A percentile compares a stretch with the other conserved stretches of the same genome.
Conservation (phyloP, 2,797 vertebrate genomes). For the Antrozous pallidus region DNA sequence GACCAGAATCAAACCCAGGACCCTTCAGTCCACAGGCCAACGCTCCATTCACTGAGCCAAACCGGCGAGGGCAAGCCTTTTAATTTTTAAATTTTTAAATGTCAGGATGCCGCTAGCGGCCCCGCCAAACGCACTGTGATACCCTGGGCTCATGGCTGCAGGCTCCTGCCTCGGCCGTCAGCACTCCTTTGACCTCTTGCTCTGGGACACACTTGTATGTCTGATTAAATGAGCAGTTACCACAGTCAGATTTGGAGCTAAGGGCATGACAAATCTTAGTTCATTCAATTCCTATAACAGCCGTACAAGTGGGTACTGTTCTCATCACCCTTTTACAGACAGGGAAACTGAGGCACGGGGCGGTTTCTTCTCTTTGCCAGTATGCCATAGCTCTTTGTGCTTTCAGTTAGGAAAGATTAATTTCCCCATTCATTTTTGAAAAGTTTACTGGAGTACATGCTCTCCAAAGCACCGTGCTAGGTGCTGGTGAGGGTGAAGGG, state of each 20-base stretch:
- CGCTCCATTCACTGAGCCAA: too few species aligned
- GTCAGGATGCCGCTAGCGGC: background rate
- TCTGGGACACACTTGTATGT: fast-evolving
- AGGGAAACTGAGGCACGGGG: background rate
- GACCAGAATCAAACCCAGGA: too few species aligned
- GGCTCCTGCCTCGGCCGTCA: fast-evolving
- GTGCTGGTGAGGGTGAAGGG: fast-evolving
- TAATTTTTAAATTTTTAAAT: background rate
- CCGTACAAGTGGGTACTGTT: background rate
- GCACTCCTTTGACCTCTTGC: fast-evolving
- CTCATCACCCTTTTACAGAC: background rate
- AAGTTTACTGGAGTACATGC: too few species aligned
- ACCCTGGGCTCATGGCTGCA: fast-evolving
- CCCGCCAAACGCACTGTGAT: background rate
- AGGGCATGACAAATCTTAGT: fast-evolving
- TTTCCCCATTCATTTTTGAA: background rate
- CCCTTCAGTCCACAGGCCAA: too few species aligned
- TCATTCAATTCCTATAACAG: background rate
- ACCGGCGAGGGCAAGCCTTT: background rate
- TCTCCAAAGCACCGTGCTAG: background rate
- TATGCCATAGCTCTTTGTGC: background rate
- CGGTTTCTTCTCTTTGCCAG: background rate
- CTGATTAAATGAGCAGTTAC: background rate
- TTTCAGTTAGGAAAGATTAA: background rate
- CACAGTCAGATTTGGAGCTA: fast-evolving